Conservation (phyloP, 2,888 invertebrate genomes). For the Busseola fusca region DNA sequence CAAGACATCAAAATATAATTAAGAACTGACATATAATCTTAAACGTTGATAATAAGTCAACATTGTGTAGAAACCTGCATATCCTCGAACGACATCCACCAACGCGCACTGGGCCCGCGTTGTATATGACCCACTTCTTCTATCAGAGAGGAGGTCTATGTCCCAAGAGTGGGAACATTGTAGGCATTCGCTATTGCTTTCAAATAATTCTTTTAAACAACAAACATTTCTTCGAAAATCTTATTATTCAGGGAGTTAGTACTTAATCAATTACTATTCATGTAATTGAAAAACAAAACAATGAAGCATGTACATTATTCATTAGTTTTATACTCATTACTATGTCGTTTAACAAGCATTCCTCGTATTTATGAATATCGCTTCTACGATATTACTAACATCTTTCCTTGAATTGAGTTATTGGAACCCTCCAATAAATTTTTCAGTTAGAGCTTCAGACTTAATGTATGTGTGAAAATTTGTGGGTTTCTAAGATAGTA, state of each 20-base stretch:
- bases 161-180: background rate
- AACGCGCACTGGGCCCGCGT: background rate
- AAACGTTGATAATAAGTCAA: background rate
- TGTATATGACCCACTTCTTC: background rate
- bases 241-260: constrained; percentile 27
- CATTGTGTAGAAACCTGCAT: background rate
- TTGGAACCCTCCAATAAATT: background rate
- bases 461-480: constrained; percentile 10
- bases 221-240: constrained; percentile 15
- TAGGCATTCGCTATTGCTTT: background rate
- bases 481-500: background rate
- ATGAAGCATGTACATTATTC: constrained; percentile 56
- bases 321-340: constrained; percentile 46
- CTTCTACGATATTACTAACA: constrained; percentile 7
- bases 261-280: constrained; percentile 38
- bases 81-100: background rate
- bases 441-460: background rate
- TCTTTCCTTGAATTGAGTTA: constrained; percentile 6
- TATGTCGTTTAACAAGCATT: constrained; percentile 25
- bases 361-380: constrained; percentile 27
- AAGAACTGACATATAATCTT: too few species aligned
- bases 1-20: too few species aligned
- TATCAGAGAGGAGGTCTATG: background rate
- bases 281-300: constrained; percentile 49
- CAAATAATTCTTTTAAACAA: background rate